Evolutionary conservation across 2,888 invertebrate genomes (phyloP).

Genomic region (Noctua janthina): DNA sequence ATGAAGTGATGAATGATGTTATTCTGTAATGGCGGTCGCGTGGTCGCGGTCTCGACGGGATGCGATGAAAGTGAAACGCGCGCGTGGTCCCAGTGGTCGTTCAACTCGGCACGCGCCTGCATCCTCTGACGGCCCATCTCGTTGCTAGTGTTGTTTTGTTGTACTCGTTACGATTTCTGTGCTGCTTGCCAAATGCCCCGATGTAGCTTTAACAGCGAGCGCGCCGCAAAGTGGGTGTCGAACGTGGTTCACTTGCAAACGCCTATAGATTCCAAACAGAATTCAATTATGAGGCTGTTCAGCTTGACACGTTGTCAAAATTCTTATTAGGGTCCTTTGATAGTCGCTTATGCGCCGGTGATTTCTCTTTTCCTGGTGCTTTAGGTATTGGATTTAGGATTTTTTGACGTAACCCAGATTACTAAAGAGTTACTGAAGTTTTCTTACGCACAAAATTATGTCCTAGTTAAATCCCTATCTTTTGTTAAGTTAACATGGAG

Average conservation of each 20-base stretch:
- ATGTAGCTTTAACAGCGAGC: constrained; percentile 32
- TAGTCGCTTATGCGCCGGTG: not conserved
- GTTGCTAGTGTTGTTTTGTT: constrained; percentile 78
- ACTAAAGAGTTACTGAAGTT: not conserved
- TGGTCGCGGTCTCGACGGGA: constrained; percentile 74
- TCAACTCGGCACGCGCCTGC: constrained; percentile 90
- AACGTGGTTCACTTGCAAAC: constrained; percentile 29
- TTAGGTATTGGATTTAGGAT: not conserved
- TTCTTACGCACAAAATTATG: not conserved
- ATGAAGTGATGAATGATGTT: constrained; percentile 74
- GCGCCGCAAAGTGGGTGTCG: constrained; percentile 6
- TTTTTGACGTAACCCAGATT: not conserved
- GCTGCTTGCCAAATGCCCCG: constrained; percentile 44
- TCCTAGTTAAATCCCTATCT: not conserved
- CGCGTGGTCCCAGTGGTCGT: constrained; percentile 86
- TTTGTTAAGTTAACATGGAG: not conserved
- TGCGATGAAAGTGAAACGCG: constrained; percentile 88
- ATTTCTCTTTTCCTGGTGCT: constrained; percentile 17
- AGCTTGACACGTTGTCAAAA: not conserved
- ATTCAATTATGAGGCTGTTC: constrained; percentile 2
- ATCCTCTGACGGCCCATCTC: constrained; percentile 77
- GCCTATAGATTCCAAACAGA: constrained; percentile 16
- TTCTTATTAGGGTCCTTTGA: constrained; percentile 9
- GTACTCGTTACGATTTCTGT: constrained; percentile 71
- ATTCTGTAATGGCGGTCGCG: constrained; percentile 70